Evolutionary conservation across 1,140 invertebrate species (phyloP).

Genomic region (Cephus cinctus): DNA sequence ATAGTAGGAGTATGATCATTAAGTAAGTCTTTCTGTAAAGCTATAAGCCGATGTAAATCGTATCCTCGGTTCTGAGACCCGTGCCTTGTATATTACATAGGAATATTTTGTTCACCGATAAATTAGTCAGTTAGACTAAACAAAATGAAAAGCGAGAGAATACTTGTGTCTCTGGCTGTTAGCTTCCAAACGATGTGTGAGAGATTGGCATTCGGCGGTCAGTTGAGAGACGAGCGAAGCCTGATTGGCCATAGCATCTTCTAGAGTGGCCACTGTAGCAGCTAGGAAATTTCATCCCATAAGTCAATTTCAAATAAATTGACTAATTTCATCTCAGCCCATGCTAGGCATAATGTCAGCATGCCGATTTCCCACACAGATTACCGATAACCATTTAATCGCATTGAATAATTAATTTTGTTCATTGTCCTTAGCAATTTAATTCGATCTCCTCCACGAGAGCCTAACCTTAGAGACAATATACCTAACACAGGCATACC

Average conservation of each 20-base stretch:
- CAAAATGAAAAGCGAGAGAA: slow-evolving; percentile 51
- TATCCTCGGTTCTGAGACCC: no score
- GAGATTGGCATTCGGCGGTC: slow-evolving; percentile 78
- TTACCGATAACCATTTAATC: slow-evolving; percentile 47
- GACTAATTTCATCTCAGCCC: slow-evolving; percentile 39
- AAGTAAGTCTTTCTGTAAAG: no score
- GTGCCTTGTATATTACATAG: no score
- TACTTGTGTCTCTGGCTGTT: slow-evolving; percentile 82
- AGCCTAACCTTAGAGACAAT: slow-evolving; percentile 38
- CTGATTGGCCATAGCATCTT: slow-evolving; percentile 82
- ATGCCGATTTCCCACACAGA: slow-evolving; percentile 55
- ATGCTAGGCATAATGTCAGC: slow-evolving; percentile 51
- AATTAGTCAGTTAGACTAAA: no score
- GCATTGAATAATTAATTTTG: slow-evolving; percentile 12
- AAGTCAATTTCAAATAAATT: slow-evolving; percentile 41
- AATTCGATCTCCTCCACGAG: no score
- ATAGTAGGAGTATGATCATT: no score
- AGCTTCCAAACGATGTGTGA: slow-evolving; percentile 83
- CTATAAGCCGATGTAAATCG: neutral
- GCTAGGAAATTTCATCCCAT: slow-evolving; percentile 62
- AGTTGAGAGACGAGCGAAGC: slow-evolving; percentile 86
- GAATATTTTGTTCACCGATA: no score
- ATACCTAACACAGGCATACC: slow-evolving; percentile 50
- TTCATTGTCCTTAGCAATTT: no score
- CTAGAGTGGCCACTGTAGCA: slow-evolving; percentile 80